Evolutionary conservation across 2,797 vertebrate species (phyloP).

Genomic region (Vipera ursinii): DNA sequence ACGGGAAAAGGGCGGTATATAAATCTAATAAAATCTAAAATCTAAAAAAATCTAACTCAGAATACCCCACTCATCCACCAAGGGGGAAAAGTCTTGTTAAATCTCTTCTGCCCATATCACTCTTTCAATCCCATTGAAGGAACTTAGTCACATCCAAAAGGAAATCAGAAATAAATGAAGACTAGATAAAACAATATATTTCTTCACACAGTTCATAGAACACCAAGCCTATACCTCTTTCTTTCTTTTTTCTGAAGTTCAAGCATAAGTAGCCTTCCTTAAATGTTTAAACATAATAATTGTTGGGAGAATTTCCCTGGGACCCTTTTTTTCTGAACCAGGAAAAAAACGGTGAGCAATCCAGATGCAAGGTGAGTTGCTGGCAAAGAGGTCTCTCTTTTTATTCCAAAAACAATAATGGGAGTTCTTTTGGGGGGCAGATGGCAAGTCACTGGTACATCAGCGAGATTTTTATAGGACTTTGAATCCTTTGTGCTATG

Average conservation of each 20-base stretch:
- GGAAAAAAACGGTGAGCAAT: neutral
- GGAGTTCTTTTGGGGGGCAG: neutral
- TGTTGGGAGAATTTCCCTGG: neutral
- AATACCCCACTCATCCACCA: neutral
- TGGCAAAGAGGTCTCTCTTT: neutral
- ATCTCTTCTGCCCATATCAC: neutral
- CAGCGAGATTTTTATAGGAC: neutral
- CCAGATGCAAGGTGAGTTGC: too few species aligned
- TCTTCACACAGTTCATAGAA: neutral
- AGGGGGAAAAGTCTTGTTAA: neutral
- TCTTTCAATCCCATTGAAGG: neutral
- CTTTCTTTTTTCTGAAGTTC: neutral
- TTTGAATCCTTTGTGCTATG: neutral
- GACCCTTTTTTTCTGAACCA: neutral
- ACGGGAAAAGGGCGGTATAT: too few species aligned
- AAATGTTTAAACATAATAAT: neutral
- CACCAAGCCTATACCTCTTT: neutral
- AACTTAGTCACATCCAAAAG: neutral
- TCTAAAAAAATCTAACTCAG: neutral
- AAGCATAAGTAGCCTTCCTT: neutral
- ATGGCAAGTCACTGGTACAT: neutral
- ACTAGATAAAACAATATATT: neutral
- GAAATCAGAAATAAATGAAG: neutral
- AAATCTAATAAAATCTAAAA: too few species aligned
- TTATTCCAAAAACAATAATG: neutral